Evolutionary conservation across 1,140 invertebrate genomes (phyloP), one percentile per base, ranked within the genome.

Genomic region (Monomorium pharaonis): DNA sequence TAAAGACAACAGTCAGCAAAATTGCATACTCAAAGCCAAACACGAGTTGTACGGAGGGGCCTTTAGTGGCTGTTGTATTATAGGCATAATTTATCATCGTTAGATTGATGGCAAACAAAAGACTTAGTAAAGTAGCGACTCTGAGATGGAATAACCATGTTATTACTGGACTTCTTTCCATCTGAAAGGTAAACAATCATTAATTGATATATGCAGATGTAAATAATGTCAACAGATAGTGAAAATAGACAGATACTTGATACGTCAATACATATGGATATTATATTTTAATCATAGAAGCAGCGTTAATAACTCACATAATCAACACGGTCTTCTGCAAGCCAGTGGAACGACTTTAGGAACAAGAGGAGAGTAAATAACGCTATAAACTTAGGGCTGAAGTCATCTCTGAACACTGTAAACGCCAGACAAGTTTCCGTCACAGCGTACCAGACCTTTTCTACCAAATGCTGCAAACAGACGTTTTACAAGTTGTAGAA

Each of bases 11-110:
- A 4, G 99, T 99, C 33, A 99, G 95, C 9, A 99, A 95, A 92
- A 99, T 99, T 75, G 99, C 99, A 96, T 99, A 99, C 96, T 99
- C 99, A 96, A 99, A 99, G 72, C 99, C 99, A 96, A 99, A 99
- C 7, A 99, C 99, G 54, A 99, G 95, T 94, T 99, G 99, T 0
- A 99, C 99, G 5, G 99, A 99, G 30, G 99, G 98, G 56, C 99
- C 99, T 94, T 98, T 98, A 0, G 97, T 96, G 9, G 99, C 94
- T n/a, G 99, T 99, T 80, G 98, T 98, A 92, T 98, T 97, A 93
- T 99, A 99, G 1, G 99, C 99, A 94, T 99, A 97, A 93, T 97
- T 97, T 1, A 99, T 97, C 95, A 99, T 99, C 88, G 97, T 97
- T 65, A 98, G 95, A 95, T 99, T 99, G 27, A 98, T 95, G 24